A percentile compares a stretch with the other conserved stretches of the same genome.
These are phyloP conservation scores for Drosophila recens DNA, from an alignment of 2,888 invertebrate species.

Conservation along the genomic window DNA sequence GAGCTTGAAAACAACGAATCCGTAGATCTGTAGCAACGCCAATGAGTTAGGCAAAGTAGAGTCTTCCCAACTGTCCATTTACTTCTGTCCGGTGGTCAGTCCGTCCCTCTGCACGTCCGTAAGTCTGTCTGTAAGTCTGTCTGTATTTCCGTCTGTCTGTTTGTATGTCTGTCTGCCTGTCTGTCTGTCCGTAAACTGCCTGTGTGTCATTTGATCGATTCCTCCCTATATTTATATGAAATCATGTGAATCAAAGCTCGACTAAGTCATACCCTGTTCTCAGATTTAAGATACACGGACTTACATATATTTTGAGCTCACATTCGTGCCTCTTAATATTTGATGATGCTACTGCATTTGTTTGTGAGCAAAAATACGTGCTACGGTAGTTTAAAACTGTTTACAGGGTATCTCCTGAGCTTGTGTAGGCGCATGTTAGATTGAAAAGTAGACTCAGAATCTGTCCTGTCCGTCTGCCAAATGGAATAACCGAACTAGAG, in stretches of 20 bases:
- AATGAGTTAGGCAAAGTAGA: neutral
- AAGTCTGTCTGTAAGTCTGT: conserved; percentile 10
- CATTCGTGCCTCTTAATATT: too few species aligned
- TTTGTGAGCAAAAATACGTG: neutral
- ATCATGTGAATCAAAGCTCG: neutral
- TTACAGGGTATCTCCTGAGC: neutral
- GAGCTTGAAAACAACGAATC: too few species aligned
- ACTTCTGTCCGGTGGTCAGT: neutral
- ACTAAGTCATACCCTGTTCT: neutral
- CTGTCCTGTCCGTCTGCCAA: neutral
- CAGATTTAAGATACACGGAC: neutral
- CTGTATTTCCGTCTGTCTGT: conserved; percentile 2
- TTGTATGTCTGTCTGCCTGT: neutral
- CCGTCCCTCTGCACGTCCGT: neutral
- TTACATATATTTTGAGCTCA: neutral
- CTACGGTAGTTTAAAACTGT: neutral
- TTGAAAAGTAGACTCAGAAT: neutral
- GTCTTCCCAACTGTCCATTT: neutral
- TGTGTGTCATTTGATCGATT: neutral
- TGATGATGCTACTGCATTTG: neutral
- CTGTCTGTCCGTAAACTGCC: neutral
- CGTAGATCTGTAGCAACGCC: neutral
- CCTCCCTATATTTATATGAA: too few species aligned
- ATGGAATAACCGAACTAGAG: neutral
- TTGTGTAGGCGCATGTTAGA: neutral